Evolutionary conservation across 2,113 vertebrate species (phyloP), one percentile per base, ranked within the genome.

Genomic region (Hippocampus comes): DNA sequence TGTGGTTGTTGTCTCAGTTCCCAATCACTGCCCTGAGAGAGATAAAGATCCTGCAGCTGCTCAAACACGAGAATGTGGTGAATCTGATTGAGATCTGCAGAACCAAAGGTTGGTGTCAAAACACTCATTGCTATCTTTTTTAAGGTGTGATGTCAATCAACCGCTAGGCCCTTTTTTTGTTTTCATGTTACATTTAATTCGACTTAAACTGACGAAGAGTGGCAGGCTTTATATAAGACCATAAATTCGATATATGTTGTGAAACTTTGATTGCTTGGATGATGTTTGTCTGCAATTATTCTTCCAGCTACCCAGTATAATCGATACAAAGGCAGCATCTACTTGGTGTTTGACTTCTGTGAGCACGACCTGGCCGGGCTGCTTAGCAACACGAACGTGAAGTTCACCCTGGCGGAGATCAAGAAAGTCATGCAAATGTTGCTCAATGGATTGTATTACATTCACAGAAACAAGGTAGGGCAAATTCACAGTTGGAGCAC

Each of bases 401-500:
- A 98, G 89, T 99, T 99, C 90, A 99, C 97, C 0, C 90, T 99
- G 67, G 94, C 97, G 0, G 97, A 99, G 90, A 99, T 98, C 90
- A 99, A 99, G 91, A 98, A 96, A 75, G 97, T 99, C 43, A 99
- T 99, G 97, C 97, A 99, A 86, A 99, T 99, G 97, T 87, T 99
- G 11, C 89, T 99, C 65, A 99, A 99, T 0, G 97, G 97, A 11
- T 92, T 99, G 43, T 99, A 99, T 90, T 99, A 98, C 88, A 99
- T 99, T 87, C 97, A 99, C 88, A 93, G 97, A 76, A 99, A 99
- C 90, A 99, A 99, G 96, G 97, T 99, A 77, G 76, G 78, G 17
- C 48, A 18, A 51, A 53, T n/a, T 14, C 34, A 38, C 34, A 38
- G 34, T 38, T 38, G 34, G 34, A 38, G 34, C 12, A 25, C 7